phyloP scores from a whole-genome alignment of 2,113 vertebrate species.

The Chauna torquata region DNA sequence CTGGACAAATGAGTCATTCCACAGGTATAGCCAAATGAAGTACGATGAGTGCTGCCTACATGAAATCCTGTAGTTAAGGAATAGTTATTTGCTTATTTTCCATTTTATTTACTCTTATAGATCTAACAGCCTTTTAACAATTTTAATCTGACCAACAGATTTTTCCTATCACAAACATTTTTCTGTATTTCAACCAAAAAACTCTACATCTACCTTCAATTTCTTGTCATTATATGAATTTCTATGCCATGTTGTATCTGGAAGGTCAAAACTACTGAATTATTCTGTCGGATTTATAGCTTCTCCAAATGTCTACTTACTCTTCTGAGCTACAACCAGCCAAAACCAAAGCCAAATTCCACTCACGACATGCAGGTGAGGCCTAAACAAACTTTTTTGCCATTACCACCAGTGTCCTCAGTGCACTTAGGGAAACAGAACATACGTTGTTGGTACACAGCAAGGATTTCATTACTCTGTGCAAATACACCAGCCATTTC shows the following conservation, averaged over 20 bases:
- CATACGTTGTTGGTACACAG: background rate
- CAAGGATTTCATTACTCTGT: background rate
- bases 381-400: background rate
- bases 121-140: background rate
- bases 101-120: background rate
- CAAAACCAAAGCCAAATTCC: background rate
- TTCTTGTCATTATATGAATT: background rate
- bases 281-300: background rate
- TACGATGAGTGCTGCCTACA: background rate
- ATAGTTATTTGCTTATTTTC: background rate
- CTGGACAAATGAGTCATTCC: slow-evolving; percentile 1
- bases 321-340: background rate
- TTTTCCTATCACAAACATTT: background rate
- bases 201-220: background rate
- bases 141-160: background rate
- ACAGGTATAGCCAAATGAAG: background rate
- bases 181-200: background rate
- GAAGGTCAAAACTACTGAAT: background rate
- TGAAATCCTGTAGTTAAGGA: background rate
- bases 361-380: background rate
- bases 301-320: background rate
- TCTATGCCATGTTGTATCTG: background rate
- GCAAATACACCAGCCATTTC: background rate
- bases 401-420: background rate
- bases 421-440: background rate